Percentiles rank a stretch among this genome's conserved stretches.
Conservation (phyloP, 2,888 invertebrate genomes). For the Philopedon plagiatum region DNA sequence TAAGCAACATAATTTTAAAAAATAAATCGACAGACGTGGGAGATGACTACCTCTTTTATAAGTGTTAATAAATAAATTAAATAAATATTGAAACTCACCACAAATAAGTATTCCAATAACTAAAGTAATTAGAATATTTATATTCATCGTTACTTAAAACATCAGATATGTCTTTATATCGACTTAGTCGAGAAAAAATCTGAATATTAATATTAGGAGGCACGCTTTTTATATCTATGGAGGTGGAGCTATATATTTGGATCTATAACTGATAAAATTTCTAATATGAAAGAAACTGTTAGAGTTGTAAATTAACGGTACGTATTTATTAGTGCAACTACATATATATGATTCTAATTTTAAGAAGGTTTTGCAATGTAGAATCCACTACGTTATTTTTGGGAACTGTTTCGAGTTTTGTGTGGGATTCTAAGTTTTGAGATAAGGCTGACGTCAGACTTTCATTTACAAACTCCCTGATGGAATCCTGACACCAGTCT, state of each 20-base stretch:
- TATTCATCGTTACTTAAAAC: slow-evolving; percentile 7
- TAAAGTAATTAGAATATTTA: slow-evolving; percentile 3
- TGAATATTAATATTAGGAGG: not conserved
- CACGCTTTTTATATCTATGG: slow-evolving; percentile 15
- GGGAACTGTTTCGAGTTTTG: too few species aligned
- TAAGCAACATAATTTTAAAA: too few species aligned
- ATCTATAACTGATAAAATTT: slow-evolving; percentile 9
- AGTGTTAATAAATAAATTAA: not conserved
- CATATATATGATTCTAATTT: not conserved
- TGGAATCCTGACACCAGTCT: too few species aligned
- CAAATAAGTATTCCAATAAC: slow-evolving; percentile 4
- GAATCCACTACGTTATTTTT: too few species aligned
- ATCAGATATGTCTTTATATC: too few species aligned
- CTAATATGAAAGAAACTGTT: slow-evolving; percentile 2
- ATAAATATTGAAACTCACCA: slow-evolving; percentile 11
- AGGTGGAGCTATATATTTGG: not conserved
- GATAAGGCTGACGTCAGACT: too few species aligned
- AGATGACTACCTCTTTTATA: too few species aligned
- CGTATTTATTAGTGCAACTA: slow-evolving; percentile 6
- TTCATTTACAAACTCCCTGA: too few species aligned
- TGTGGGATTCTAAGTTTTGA: too few species aligned
- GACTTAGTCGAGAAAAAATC: not conserved
- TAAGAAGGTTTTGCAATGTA: not conserved
- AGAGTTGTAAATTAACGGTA: slow-evolving; percentile 19
- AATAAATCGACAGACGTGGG: too few species aligned